Base-by-base conservation (phyloP, 1,140 invertebrate genomes). In the Trachymyrmex septentrionalis region DNA sequence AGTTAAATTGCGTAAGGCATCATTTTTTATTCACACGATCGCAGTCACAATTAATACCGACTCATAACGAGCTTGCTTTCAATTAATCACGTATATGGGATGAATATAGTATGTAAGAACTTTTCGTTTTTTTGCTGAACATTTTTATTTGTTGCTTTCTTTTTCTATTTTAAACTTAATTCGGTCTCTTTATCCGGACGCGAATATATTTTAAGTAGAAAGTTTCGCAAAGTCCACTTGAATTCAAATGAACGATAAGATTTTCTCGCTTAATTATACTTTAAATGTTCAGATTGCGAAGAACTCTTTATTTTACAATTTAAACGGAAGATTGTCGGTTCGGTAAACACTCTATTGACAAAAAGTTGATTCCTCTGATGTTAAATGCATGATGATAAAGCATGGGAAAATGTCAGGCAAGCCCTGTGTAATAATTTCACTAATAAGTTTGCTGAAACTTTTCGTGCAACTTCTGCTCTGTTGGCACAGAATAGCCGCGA, bases 371-470 rank as follows among this genome's bases (percentile, higher is more conserved):
- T 55, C 21, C 1, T 21, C 19, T 21, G 14, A 73, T 53, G 27
- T 14, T 61, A 61, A 48, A 48, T 50, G 6, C 1, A 55, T 14
- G 5, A 71, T 12, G 24, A 27, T 48, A 69, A 44, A 55, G n/a
- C 34, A 50, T 3, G 21, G n/a, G 21, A n/a, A 44, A 53, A 48
- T 80, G 27, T 81, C 10, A n/a, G 1, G 1, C 19, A 48, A 27
- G 3, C 16, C 61, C 38, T 30, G 63, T 14, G 14, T 34, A 59
- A 73, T 73, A 50, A 24, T 61, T 84, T 44, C 27, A 48, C 30
- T 73, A 61, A 61, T 30, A 59, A 61, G 38, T 59, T 6, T 19
- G 38, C 6, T 84, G 38, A 38, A 61, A 75, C 67, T 84, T 73
- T 78, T 48, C 38, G 27, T 7, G 21, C 64, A 16, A 71, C 48